Evolutionary conservation across 1,140 invertebrate genomes (phyloP).

Genomic region (Cherax quadricarinatus): DNA sequence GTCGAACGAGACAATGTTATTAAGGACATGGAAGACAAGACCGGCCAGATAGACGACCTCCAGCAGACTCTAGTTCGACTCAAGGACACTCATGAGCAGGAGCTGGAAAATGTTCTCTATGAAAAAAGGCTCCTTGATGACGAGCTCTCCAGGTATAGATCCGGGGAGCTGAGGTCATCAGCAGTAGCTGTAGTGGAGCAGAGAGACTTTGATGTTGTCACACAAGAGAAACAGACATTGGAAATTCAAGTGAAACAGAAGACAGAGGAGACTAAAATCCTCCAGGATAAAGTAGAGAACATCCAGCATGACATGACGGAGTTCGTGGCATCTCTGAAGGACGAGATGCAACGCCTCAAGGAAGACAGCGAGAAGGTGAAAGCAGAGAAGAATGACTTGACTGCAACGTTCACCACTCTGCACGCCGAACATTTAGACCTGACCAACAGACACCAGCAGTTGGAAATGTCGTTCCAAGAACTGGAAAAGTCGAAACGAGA

Average conservation of each 20-base stretch:
- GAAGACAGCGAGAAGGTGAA: conserved; percentile 67
- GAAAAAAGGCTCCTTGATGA: conserved; percentile 45
- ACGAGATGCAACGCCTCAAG: conserved; percentile 71
- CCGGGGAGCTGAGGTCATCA: conserved; percentile 43
- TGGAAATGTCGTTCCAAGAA: conserved; percentile 74
- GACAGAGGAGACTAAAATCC: conserved; percentile 63
- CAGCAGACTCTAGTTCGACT: conserved; percentile 51
- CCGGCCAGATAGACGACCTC: conserved; percentile 57
- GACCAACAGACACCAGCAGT: conserved; percentile 71
- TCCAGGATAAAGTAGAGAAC: conserved; percentile 58
- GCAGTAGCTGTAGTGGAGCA: conserved; percentile 9
- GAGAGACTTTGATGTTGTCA: conserved; percentile 14
- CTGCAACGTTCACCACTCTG: conserved; percentile 59
- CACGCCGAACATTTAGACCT: conserved; percentile 56
- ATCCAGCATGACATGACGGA: conserved; percentile 69
- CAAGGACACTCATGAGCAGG: conserved; percentile 65
- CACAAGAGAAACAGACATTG: conserved; percentile 32
- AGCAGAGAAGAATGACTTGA: conserved; percentile 70
- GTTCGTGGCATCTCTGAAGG: conserved; percentile 63
- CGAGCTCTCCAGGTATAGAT: conserved; percentile 42
- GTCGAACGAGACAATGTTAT: conserved; percentile 75
- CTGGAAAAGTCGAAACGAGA: conserved; percentile 73
- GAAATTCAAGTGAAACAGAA: conserved; percentile 73
- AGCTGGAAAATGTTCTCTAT: conserved; percentile 52
- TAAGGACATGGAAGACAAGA: conserved; percentile 71